These are phyloP conservation scores for Podargus strigoides DNA, from an alignment of 2,797 vertebrate species.

Conservation along the genomic window DNA sequence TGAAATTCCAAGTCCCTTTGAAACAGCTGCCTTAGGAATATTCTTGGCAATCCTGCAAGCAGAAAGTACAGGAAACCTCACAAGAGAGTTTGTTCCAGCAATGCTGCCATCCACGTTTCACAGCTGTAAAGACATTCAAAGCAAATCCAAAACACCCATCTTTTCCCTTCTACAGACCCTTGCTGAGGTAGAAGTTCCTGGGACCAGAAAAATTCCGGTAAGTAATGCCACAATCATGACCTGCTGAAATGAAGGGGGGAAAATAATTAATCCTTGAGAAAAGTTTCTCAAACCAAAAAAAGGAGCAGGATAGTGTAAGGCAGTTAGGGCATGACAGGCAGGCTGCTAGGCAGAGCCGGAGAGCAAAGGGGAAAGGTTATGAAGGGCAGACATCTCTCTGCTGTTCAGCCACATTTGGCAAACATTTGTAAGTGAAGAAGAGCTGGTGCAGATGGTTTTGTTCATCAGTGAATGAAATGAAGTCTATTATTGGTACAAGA, in stretches of 20 bases:
- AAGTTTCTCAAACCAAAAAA: neutral
- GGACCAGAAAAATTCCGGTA: neutral
- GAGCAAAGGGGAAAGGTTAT: neutral
- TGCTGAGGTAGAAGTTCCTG: neutral
- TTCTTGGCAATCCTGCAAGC: slow-evolving; percentile 28
- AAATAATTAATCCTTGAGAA: neutral
- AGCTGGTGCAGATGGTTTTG: too few relatives aligned
- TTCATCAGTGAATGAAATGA: neutral
- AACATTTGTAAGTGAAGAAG: neutral
- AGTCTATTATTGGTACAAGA: neutral
- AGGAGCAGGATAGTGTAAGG: neutral
- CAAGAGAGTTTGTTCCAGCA: slow-evolving; percentile 29
- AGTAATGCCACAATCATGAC: neutral
- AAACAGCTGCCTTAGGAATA: slow-evolving; percentile 26
- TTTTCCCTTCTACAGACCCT: neutral
- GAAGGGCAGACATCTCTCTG: neutral
- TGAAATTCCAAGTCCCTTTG: slow-evolving; percentile 35
- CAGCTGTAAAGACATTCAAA: neutral
- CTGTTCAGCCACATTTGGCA: neutral
- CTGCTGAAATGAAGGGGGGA: neutral
- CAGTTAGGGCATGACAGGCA: neutral
- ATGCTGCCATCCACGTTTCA: slow-evolving; percentile 34
- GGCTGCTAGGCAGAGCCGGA: neutral
- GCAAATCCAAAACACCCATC: neutral
- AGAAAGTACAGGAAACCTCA: slow-evolving; percentile 49